Percentiles rank a stretch among this genome's conserved stretches.
These are phyloP conservation scores for Trachymyrmex septentrionalis DNA, from an alignment of 1,140 invertebrate genomes.

Conservation along the genomic window DNA sequence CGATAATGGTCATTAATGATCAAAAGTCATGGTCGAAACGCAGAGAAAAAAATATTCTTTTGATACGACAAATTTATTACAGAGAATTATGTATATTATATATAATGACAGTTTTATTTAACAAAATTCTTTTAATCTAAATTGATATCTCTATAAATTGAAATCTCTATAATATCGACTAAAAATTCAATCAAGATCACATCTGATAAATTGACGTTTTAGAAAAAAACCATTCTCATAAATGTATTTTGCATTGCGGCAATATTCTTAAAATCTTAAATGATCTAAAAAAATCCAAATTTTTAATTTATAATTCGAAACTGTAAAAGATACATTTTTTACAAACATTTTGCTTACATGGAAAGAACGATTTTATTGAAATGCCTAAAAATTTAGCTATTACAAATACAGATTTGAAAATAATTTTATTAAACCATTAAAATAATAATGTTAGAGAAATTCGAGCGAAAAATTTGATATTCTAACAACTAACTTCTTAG, in stretches of 20 bases:
- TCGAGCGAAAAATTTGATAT: too few species aligned
- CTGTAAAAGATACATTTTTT: not conserved
- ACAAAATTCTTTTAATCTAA: not conserved
- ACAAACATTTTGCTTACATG: not conserved
- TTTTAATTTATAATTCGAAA: not conserved
- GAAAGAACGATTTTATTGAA: too few species aligned
- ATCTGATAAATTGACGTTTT: not conserved
- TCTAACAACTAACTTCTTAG: too few species aligned
- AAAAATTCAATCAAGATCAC: not conserved
- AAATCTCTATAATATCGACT: not conserved
- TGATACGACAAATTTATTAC: not conserved
- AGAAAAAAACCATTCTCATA: not conserved
- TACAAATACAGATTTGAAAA: too few species aligned
- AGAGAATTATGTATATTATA: conserved; percentile 9
- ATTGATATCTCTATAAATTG: not conserved
- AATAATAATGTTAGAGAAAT: too few species aligned
- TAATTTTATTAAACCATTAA: too few species aligned
- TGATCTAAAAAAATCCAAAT: not conserved
- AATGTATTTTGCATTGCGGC: not conserved
- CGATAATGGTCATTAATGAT: not conserved
- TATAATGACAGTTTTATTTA: not conserved
- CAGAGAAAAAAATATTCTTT: not conserved
- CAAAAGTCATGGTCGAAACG: conserved; percentile 2
- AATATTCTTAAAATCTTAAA: not conserved
- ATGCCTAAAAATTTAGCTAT: too few species aligned